phyloP scores from a whole-genome alignment of 2,888 invertebrate species.

The Lasioglossum morio region DNA sequence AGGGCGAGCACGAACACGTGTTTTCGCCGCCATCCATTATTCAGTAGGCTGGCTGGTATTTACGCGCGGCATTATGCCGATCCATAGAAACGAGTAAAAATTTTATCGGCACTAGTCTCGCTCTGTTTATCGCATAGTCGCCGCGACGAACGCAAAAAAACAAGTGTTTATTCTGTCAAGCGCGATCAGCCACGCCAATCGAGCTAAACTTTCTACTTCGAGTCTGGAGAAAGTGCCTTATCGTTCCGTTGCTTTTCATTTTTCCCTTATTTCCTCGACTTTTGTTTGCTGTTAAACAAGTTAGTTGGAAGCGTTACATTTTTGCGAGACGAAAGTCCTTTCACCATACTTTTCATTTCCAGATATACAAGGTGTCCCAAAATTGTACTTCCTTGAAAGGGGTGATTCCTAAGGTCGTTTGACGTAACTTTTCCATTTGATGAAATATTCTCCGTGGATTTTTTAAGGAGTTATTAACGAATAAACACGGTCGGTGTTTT shows the following conservation, averaged over 20 bases:
- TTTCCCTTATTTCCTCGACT: neutral
- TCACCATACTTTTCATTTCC: neutral
- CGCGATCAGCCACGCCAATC: slow-evolving; percentile 55
- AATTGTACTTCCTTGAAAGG: too few relatives aligned
- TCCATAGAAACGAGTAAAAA: slow-evolving; percentile 21
- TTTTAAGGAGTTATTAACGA: too few relatives aligned
- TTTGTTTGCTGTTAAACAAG: neutral
- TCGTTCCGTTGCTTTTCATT: slow-evolving; percentile 9
- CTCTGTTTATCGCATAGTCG: slow-evolving; percentile 42
- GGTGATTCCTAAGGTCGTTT: too few relatives aligned
- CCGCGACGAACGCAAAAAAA: slow-evolving; percentile 29
- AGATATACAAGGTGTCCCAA: neutral
- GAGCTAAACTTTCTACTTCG: slow-evolving; percentile 74
- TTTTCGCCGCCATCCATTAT: slow-evolving; percentile 5
- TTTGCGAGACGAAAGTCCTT: neutral
- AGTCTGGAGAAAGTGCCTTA: slow-evolving; percentile 67
- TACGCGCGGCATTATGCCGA: neutral
- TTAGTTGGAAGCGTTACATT: too few relatives aligned
- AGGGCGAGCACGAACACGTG: neutral
- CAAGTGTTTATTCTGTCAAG: slow-evolving; percentile 46
- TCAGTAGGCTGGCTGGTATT: neutral
- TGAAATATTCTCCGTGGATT: too few relatives aligned
- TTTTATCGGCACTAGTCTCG: slow-evolving; percentile 27
- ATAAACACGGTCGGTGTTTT: too few relatives aligned
- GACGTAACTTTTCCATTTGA: too few relatives aligned